Percentiles rank a stretch among this genome's conserved stretches.
phyloP scores from a whole-genome alignment of 2,888 invertebrate species.

The Sinohyriopsis cumingii region DNA sequence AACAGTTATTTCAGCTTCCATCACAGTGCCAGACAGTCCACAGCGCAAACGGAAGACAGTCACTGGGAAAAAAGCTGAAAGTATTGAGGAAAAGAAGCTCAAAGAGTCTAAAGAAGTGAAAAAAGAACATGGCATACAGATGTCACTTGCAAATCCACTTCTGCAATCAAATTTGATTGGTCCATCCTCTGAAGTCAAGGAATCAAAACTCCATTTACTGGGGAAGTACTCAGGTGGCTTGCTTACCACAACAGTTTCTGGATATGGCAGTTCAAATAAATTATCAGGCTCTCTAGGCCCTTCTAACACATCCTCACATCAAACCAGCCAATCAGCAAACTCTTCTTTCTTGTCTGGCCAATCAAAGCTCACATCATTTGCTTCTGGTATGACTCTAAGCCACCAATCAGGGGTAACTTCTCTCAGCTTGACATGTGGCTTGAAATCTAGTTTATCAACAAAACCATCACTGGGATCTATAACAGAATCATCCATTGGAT shows the following conservation, averaged over 20 bases:
- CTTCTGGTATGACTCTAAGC: too few relatives aligned
- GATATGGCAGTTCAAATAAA: not conserved
- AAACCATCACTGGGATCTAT: not conserved
- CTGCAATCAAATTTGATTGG: not conserved
- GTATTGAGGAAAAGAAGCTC: constrained; percentile 10
- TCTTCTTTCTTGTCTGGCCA: too few relatives aligned
- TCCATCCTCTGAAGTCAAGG: not conserved
- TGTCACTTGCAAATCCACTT: not conserved
- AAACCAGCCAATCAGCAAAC: too few relatives aligned
- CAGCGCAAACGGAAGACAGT: constrained; percentile 10
- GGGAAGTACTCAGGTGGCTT: not conserved
- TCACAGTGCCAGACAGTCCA: not conserved
- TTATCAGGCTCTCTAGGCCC: not conserved
- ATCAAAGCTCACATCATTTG: too few relatives aligned
- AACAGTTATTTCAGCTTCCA: not conserved
- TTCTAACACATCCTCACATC: not conserved
- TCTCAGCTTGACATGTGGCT: too few relatives aligned
- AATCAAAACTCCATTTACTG: not conserved
- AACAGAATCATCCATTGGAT: not conserved
- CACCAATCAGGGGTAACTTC: too few relatives aligned
- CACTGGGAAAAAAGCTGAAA: constrained; percentile 9
- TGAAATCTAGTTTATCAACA: not conserved
- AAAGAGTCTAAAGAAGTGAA: constrained; percentile 1
- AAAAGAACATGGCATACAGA: not conserved
- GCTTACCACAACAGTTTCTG: not conserved